phyloP scores from a whole-genome alignment of 2,888 invertebrate species.

The Siphlonurus alternatus region DNA sequence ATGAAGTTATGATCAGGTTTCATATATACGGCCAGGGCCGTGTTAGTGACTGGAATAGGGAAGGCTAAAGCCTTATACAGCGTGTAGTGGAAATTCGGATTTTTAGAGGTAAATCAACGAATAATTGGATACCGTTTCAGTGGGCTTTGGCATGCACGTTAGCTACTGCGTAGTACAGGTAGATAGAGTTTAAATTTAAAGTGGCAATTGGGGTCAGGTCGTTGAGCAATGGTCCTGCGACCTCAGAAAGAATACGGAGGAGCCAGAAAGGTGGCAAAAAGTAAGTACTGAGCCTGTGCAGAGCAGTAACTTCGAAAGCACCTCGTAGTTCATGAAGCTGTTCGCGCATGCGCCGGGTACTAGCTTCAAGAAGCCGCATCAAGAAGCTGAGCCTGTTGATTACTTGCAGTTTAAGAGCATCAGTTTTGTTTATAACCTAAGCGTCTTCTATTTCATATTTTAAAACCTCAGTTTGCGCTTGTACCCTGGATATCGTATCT shows the following conservation, averaged over 20 bases:
- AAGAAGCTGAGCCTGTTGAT: not conserved
- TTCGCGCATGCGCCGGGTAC: not conserved
- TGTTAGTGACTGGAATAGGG: not conserved
- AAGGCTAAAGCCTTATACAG: not conserved
- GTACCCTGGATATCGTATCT: not conserved
- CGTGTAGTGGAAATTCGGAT: not conserved
- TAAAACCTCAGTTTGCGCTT: too few species aligned
- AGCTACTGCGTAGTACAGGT: not conserved
- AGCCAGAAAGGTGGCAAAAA: not conserved
- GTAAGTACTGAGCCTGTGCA: not conserved
- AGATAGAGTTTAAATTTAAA: not conserved
- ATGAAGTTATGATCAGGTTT: not conserved
- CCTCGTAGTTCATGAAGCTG: not conserved
- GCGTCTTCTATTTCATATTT: too few species aligned
- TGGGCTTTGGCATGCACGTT: not conserved
- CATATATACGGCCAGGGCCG: not conserved
- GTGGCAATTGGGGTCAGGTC: not conserved
- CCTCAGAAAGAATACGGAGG: not conserved
- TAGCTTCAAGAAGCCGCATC: not conserved
- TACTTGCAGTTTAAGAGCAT: not conserved
- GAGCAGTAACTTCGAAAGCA: not conserved
- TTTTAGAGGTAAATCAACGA: not conserved
- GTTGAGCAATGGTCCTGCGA: not conserved
- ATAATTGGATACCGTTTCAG: not conserved
- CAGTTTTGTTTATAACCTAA: too few species aligned